Percentiles rank a stretch among this genome's conserved stretches.
Conservation (phyloP, 2,113 vertebrate genomes). For the Crotophaga sulcirostris region DNA sequence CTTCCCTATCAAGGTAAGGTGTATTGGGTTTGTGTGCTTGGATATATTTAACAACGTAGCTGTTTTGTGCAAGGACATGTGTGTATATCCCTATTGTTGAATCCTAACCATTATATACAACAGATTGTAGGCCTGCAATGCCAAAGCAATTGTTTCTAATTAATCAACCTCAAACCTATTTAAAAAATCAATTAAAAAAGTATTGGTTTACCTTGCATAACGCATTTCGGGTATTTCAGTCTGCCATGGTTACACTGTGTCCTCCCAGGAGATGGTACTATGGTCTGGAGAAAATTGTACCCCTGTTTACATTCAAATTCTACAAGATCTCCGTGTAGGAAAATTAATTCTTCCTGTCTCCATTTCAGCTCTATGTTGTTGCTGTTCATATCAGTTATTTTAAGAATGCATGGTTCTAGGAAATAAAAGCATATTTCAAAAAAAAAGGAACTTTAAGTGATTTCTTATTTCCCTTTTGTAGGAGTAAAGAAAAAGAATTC, state of each 20-base stretch:
- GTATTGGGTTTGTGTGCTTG: background rate
- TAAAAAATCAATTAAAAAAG: background rate
- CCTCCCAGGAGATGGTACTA: conserved; percentile 34
- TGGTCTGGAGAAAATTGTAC: conserved; percentile 39
- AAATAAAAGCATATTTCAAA: background rate
- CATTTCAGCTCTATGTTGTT: conserved; percentile 75
- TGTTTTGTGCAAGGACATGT: background rate
- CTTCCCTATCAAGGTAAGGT: background rate
- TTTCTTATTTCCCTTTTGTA: background rate
- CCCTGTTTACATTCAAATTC: conserved; percentile 78
- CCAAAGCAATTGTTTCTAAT: background rate
- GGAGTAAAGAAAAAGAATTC: background rate
- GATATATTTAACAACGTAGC: background rate
- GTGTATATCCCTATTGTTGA: background rate
- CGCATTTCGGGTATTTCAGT: conserved; percentile 73
- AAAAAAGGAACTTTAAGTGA: background rate
- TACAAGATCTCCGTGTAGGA: conserved; percentile 76
- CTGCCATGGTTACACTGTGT: conserved; percentile 65
- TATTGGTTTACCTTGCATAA: conserved; percentile 66
- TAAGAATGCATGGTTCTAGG: conserved; percentile 74
- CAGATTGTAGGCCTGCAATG: background rate
- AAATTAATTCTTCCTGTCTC: conserved; percentile 65
- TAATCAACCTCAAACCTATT: too few species aligned
- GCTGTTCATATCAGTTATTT: conserved; percentile 16
- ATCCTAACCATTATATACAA: background rate